Conservation (phyloP, 2,888 invertebrate genomes). For the Scrobipalpa costella region DNA sequence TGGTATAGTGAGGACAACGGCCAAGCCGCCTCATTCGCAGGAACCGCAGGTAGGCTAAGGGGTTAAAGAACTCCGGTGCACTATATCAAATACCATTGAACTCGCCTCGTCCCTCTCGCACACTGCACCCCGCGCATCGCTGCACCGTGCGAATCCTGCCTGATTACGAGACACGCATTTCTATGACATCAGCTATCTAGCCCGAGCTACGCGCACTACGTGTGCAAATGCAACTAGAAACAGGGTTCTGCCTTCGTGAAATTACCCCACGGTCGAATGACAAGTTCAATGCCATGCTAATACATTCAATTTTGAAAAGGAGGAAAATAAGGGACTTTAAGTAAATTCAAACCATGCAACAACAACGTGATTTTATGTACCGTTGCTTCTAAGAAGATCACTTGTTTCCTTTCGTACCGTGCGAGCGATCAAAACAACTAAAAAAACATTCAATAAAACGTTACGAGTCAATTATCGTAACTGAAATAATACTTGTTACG, state of each 20-base stretch:
- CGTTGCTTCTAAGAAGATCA: constrained; percentile 4
- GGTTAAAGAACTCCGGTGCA: constrained; percentile 80
- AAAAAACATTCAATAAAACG: neutral
- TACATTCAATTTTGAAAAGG: neutral
- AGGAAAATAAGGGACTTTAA: constrained; percentile 1
- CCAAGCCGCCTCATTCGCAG: constrained; percentile 79
- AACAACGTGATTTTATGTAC: constrained; percentile 3
- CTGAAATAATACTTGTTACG: constrained; percentile 1
- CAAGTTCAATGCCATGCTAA: neutral
- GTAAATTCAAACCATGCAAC: neutral
- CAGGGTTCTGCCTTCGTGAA: neutral
- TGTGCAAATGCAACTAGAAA: constrained; percentile 3
- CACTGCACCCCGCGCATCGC: constrained; percentile 68
- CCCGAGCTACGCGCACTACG: neutral
- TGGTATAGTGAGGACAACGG: constrained; percentile 77
- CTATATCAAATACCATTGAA: constrained; percentile 82
- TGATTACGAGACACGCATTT: constrained; percentile 77
- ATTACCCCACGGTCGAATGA: neutral
- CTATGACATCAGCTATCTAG: constrained; percentile 67
- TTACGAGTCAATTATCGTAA: neutral
- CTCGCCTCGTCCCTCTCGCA: constrained; percentile 67
- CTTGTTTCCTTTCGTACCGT: neutral
- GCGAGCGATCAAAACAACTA: neutral
- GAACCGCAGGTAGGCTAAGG: constrained; percentile 81
- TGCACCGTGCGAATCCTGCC: constrained; percentile 77